Conservation (phyloP, 2,888 invertebrate species). For the Synanthedon tipuliformis region DNA sequence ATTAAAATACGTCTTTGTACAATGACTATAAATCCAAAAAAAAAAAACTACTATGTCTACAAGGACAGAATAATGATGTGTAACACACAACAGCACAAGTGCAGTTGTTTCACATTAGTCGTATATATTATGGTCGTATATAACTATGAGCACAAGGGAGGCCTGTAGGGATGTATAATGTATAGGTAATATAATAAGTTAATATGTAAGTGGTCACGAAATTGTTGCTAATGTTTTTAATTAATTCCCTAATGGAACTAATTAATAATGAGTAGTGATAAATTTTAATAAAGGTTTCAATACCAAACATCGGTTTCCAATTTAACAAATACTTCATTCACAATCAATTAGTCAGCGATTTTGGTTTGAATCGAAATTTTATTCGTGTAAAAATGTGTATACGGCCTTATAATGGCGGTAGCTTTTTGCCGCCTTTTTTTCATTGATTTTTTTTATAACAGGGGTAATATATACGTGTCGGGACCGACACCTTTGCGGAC, state of each 20-base stretch:
- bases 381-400: conserved; percentile 45
- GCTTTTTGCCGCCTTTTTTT: conserved; percentile 47
- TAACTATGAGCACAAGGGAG: too few relatives aligned
- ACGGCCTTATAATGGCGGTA: conserved; percentile 33
- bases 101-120: too few relatives aligned
- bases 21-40: too few relatives aligned
- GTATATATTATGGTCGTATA: too few relatives aligned
- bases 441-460: conserved; percentile 39
- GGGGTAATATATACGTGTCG: conserved; percentile 63
- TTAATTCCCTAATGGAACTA: not conserved
- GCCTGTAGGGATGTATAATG: too few relatives aligned
- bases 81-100: too few relatives aligned
- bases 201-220: too few relatives aligned
- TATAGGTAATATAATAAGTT: too few relatives aligned
- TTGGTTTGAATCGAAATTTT: conserved; percentile 37
- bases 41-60: too few relatives aligned
- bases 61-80: too few relatives aligned
- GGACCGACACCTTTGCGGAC: conserved; percentile 63
- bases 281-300: not conserved
- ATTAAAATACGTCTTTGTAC: too few relatives aligned
- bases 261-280: not conserved
- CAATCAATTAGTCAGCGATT: conserved; percentile 64
- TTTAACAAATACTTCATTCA: conserved; percentile 43
- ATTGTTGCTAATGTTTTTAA: not conserved
- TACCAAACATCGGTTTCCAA: conserved; percentile 27